Conservation (phyloP, 2,888 invertebrate species). For the Ommatoiulus sabulosus region DNA sequence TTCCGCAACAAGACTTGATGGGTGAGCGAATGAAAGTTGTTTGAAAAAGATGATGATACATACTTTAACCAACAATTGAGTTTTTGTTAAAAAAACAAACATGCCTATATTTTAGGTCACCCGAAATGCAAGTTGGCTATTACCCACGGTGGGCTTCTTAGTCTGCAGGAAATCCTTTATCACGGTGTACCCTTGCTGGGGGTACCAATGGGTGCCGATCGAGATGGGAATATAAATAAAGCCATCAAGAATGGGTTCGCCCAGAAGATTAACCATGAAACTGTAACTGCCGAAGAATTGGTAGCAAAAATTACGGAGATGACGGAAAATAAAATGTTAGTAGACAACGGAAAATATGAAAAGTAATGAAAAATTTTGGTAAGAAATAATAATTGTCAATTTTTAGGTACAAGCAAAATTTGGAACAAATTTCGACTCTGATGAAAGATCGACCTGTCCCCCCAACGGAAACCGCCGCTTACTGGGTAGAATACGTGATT, state of each 20-base stretch:
- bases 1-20: slow-evolving; percentile 54
- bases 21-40: slow-evolving; percentile 9
- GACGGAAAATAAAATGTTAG: background rate
- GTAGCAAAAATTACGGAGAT: background rate
- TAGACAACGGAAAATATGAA: background rate
- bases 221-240: slow-evolving; percentile 44
- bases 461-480: background rate
- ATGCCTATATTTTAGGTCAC: slow-evolving; percentile 55
- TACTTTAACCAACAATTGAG: background rate
- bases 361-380: background rate
- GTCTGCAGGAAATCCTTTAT: slow-evolving; percentile 52
- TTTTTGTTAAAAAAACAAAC: too few relatives aligned
- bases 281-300: slow-evolving; percentile 41
- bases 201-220: slow-evolving; percentile 54
- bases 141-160: slow-evolving; percentile 53
- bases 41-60: background rate
- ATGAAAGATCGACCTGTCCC: slow-evolving; percentile 2
- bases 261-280: slow-evolving; percentile 11
- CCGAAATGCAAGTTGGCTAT: slow-evolving; percentile 57
- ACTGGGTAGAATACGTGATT: slow-evolving; percentile 14
- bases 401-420: background rate
- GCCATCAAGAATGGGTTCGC: slow-evolving; percentile 53
- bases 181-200: slow-evolving; percentile 57
- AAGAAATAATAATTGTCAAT: background rate
- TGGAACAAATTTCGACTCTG: background rate